Evolutionary conservation across 2,797 vertebrate genomes (phyloP), one percentile per base, ranked within the genome.

Genomic region (Acanthurus tractus): DNA sequence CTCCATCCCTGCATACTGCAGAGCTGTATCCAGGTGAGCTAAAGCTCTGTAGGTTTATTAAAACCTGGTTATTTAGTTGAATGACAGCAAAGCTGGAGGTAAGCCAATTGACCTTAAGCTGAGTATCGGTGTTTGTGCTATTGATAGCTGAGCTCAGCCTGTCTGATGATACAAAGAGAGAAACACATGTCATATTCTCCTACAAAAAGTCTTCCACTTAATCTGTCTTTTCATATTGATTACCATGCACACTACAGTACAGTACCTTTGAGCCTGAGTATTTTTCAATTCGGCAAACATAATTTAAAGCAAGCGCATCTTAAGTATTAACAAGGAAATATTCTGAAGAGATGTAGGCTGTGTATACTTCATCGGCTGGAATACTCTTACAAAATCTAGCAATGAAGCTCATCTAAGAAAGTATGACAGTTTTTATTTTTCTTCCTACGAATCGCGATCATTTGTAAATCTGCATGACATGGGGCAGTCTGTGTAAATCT

Each of bases 21-120:
- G 84, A 67, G 1, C 49, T 20, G 1, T 66, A 3, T 66, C 63
- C 58, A 89, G 93, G 94, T 94, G 77, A 76, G 71, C 0, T 0
- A 1, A 8, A 3, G 2, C 22, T 2, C 2, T 2, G 0, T 1
- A 2, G 8, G 12, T 0, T 2, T 5, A 34, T 18, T 5, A 20
- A 38, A 1, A 46, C 18, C 0, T 11, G n/a, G 25, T 36, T 25
- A 25, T 5, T 42, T 13, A n/a, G 45, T 20, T 36, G 40, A n/a
- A 38, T 50, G 56, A 45, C 22, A 6, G 22, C 57, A 17, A 8
- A 62, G 57, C 44, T 29, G 8, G 25, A 36, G 22, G 15, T 76
- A 54, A 88, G 63, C 69, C 66, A 63, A 0, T 34, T 44, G 45
- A 48, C 52, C 3, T 12, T 71, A 25, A 86, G 71, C 77, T 15